Base-by-base conservation (phyloP, 2,797 vertebrate genomes). In the Typhlichthys eigenmanni region DNA sequence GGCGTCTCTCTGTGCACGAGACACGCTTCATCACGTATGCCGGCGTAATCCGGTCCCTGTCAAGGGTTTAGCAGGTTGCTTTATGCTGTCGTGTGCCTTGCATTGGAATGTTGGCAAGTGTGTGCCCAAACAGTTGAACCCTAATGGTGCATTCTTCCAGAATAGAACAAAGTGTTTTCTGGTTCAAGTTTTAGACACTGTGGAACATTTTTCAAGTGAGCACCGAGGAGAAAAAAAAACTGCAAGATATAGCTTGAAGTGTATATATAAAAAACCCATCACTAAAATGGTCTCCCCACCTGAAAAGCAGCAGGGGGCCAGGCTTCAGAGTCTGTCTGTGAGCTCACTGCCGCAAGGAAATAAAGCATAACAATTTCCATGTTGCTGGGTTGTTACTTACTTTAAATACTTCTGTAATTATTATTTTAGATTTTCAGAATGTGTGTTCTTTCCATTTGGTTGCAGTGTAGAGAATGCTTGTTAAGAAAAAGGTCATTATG, bases 401-500 rank as follows among this genome's bases (percentile, higher is more conserved):
- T 38, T 38, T 38, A 38, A 6, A 8, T 38, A 38, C 34, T 38
- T 38, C 7, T 38, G 8, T 6, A 38, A 38, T 38, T 38, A 38
- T 38, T 38, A 38, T 38, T 38, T 24, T 38, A 38, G 5, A 6
- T 66, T 76, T 76, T 74, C 17, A 46, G 58, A 74, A 67, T 0
- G 51, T 54, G 74, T 67, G 58, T 24, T 24, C 24, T 24, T 24
- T 24, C 24, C 24, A 24, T 24, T 24, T 9, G 32, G 29, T 13
- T 65, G 49, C 66, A 67, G 60, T 71, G 4, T 67, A 78, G 72
- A 69, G 54, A 86, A 64, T 65, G 70, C 75, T 65, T 47, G 52
- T 86, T 83, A 53, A 68, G 60, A 34, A 50, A 48, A 59, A 70
- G 67, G 66, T 62, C 54, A 75, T 87, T 80, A 75, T 72, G 77